A percentile compares a stretch with the other conserved stretches of the same genome.
phyloP scores from a whole-genome alignment of 2,797 vertebrate species.

The Diplodus sargus region DNA sequence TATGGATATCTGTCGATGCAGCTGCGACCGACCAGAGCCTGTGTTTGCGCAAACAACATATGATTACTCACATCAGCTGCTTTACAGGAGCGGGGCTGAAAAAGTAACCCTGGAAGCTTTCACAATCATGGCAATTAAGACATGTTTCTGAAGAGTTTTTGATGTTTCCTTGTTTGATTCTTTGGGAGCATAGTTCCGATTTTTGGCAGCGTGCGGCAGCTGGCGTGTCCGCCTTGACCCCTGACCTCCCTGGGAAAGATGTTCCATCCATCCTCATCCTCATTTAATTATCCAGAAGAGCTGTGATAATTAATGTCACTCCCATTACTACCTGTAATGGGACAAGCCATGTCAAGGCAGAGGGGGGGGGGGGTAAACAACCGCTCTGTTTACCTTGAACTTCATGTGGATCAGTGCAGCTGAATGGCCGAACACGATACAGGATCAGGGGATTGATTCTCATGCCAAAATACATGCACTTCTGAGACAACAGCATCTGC shows the following conservation, averaged over 20 bases:
- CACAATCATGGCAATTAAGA: conserved; percentile 8
- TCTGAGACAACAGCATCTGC: conserved; percentile 16
- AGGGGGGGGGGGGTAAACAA: conserved; percentile 40
- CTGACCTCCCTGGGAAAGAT: conserved; percentile 6
- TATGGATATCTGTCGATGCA: conserved; percentile 71
- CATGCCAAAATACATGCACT: conserved; percentile 10
- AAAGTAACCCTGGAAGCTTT: neutral
- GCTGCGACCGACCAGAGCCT: conserved; percentile 57
- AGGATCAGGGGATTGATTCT: conserved; percentile 22
- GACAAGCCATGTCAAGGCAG: neutral
- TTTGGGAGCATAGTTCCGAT: neutral
- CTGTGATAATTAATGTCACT: conserved; percentile 2
- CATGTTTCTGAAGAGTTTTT: neutral
- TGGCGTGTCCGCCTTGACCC: conserved; percentile 5
- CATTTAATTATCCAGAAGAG: conserved; percentile 11
- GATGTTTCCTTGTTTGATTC: neutral
- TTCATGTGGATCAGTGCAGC: conserved; percentile 30
- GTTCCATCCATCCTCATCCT: conserved; percentile 25
- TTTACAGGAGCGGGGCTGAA: conserved; percentile 9
- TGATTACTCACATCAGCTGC: conserved; percentile 58
- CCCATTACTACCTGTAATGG: neutral
- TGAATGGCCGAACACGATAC: conserved; percentile 26
- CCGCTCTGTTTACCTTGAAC: conserved; percentile 50
- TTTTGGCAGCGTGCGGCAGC: neutral
- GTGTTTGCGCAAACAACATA: conserved; percentile 65